phyloP scores from a whole-genome alignment of 2,888 invertebrate genomes.

The Megaustenia siamemsis region DNA sequence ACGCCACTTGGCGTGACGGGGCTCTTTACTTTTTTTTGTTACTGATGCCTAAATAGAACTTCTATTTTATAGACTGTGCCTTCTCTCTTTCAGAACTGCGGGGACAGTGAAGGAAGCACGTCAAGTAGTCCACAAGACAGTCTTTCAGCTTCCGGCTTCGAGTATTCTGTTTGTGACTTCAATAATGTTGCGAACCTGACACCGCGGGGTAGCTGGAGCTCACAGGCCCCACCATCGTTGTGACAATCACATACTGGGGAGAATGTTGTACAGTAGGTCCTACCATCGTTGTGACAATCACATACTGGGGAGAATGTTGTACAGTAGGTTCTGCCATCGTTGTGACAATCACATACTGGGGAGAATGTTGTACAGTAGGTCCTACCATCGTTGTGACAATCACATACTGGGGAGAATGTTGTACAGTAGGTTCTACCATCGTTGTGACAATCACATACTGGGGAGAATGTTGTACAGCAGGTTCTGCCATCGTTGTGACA shows the following conservation, averaged over 20 bases:
- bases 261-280: background rate
- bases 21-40: background rate
- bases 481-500: too few relatives aligned
- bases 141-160: conserved; percentile 58
- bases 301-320: background rate
- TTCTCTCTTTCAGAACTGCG: conserved; percentile 10
- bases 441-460: too few relatives aligned
- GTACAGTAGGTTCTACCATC: background rate
- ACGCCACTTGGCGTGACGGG: too few relatives aligned
- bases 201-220: conserved; percentile 70
- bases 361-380: background rate
- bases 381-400: background rate
- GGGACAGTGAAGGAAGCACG: conserved; percentile 35
- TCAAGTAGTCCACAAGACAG: conserved; percentile 57
- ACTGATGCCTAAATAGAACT: background rate
- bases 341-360: conserved; percentile 11
- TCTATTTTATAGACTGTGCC: background rate
- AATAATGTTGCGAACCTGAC: conserved; percentile 68
- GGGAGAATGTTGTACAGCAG: too few relatives aligned
- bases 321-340: background rate
- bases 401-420: background rate
- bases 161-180: conserved; percentile 63
- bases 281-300: conserved; percentile 20
- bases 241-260: conserved; percentile 58
- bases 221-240: conserved; percentile 72